phyloP scores from a whole-genome alignment of 2,888 invertebrate species.

The Candidula unifasciata region DNA sequence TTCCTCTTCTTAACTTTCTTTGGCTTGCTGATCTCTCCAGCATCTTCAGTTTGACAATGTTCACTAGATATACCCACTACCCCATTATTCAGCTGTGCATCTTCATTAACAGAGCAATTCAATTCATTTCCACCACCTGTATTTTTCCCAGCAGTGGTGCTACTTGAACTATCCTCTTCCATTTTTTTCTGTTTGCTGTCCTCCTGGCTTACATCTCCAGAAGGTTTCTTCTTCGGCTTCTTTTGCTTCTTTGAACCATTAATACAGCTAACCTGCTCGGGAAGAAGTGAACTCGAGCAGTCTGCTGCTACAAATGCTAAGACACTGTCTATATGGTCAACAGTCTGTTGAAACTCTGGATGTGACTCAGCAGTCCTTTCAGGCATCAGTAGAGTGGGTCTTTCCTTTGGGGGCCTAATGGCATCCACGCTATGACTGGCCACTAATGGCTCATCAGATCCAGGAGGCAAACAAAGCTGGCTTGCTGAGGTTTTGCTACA shows the following conservation, averaged over 20 bases:
- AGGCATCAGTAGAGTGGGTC: neutral
- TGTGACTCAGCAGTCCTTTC: neutral
- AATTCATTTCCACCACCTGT: neutral
- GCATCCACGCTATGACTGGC: neutral
- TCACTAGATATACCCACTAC: neutral
- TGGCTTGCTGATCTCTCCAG: neutral
- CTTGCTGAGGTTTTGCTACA: neutral
- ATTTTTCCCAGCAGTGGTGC: neutral
- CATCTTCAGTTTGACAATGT: neutral
- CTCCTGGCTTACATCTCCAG: neutral
- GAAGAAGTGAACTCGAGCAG: neutral
- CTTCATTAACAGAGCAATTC: neutral
- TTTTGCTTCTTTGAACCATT: constrained; percentile 1
- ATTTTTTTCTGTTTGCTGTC: neutral
- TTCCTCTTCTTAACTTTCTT: constrained; percentile 12
- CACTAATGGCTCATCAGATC: neutral
- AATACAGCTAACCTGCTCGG: neutral
- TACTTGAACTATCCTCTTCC: neutral
- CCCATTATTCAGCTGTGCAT: neutral
- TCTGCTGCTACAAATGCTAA: constrained; percentile 41
- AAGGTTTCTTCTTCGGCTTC: constrained; percentile 5
- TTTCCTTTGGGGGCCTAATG: constrained; percentile 24
- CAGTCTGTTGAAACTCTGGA: neutral
- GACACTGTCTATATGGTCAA: constrained; percentile 35
- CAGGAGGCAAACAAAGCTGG: neutral